Evolutionary conservation across 1,140 invertebrate genomes (phyloP), one percentile per base, ranked within the genome.

Genomic region (Prorops nasuta): DNA sequence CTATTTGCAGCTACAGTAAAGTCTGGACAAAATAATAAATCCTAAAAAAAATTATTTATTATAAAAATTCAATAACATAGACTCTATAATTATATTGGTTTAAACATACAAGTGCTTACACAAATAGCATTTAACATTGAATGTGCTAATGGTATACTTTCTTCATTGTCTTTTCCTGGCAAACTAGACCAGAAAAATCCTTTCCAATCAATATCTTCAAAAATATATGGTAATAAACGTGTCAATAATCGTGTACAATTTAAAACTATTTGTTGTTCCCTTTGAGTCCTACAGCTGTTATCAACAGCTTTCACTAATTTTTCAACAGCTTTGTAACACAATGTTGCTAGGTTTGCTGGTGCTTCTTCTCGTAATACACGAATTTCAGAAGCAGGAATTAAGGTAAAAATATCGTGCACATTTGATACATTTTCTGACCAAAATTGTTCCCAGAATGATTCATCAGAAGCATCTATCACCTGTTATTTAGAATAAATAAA

Each of bases 401-500:
- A 76, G 4, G 94, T 93, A 69, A 99, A 99, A 14, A 99, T 91
- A 84, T 99, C 97, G 78, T 97, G 94, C 1, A 97, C 87, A 66
- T 86, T 91, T 1, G 92, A 92, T 2, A 94, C 88, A 74, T 91
- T 94, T 58, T 98, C 95, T 4, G 90, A 91, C 96, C 96, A 98
- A 73, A 99, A 98, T 73, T 99, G 96, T 69, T 97, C 93, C 97
- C 97, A 99, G 73, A 99, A 99, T 50, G 83, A 83, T 62, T 98
- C 92, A 77, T 99, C 95, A 44, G 83, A 84, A 20, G 91, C 84
- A 74, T 96, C 92, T 46, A 96, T 90, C 21, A 91, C 90, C 92
- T 96, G 65, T 15, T 28, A 28, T 6, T 10, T 6, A 6, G 24
- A 28, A 28, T n/a, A n/a, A n/a, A n/a, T n/a, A n/a, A n/a, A n/a